Conservation (phyloP, 2,113 vertebrate genomes). For the Cricetomys ansorgei region DNA sequence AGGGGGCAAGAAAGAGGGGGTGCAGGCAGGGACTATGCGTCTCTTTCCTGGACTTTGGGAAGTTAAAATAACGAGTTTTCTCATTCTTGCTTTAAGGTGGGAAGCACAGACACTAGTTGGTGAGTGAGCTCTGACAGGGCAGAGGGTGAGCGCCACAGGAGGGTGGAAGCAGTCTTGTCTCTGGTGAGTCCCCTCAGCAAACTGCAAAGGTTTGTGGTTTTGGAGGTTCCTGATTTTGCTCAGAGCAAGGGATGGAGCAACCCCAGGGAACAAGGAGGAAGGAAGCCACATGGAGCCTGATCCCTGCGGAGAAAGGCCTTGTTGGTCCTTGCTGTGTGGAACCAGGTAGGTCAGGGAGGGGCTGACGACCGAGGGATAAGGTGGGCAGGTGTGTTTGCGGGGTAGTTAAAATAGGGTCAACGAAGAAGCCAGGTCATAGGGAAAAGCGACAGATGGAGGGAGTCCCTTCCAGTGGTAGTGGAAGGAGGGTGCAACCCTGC, state of each 20-base stretch:
- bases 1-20: neutral
- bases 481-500: neutral
- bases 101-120: neutral
- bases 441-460: neutral
- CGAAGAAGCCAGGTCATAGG: neutral
- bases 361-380: neutral
- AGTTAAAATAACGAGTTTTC: neutral
- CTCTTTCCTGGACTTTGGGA: neutral
- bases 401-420: no score
- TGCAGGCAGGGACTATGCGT: accelerated
- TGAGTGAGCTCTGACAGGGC: neutral
- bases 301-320: accelerated
- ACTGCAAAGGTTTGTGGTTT: neutral
- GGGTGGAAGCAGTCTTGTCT: neutral
- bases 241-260: neutral
- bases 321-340: neutral
- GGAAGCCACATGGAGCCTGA: accelerated
- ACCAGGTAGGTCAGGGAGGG: no score
- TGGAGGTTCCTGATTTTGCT: neutral
- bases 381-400: accelerated
- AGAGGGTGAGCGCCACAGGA: neutral
- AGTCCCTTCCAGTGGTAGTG: neutral
- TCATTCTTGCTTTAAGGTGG: neutral
- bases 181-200: neutral
- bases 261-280: neutral